These are phyloP conservation scores for Chloroceryle inda DNA, from an alignment of 2,797 vertebrate species.

Conservation along the genomic window DNA sequence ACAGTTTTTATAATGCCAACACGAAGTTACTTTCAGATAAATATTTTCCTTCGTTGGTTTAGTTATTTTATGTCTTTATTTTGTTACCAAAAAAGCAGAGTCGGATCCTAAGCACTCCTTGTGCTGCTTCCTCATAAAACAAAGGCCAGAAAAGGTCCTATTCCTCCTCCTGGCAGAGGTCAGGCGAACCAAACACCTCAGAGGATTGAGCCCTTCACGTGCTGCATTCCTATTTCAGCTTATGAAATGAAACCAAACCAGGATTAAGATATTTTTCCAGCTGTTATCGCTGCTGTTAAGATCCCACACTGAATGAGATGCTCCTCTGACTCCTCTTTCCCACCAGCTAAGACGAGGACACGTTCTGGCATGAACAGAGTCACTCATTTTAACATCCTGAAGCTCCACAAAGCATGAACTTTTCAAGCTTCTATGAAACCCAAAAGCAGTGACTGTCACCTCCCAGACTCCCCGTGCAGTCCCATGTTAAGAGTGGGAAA, in stretches of 20 bases:
- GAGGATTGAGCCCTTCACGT: neutral
- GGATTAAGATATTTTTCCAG: neutral
- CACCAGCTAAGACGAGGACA: neutral
- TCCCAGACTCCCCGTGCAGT: neutral
- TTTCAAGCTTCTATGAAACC: neutral
- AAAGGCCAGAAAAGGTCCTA: neutral
- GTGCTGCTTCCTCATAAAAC: neutral
- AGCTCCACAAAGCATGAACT: neutral
- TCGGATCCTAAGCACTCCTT: neutral
- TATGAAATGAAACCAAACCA: neutral
- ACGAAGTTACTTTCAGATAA: neutral
- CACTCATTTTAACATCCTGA: neutral
- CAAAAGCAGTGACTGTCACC: neutral
- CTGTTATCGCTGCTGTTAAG: neutral
- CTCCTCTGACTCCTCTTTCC: neutral
- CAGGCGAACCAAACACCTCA: neutral
- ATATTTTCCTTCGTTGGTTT: neutral
- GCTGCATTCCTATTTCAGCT: neutral
- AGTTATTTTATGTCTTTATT: neutral
- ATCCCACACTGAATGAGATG: fast-evolving
- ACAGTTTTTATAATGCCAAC: neutral
- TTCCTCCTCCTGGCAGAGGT: neutral
- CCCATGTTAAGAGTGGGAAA: neutral
- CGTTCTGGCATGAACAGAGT: neutral
- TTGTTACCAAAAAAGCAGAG: neutral